These are phyloP conservation scores for Serranus cabrilla DNA, from an alignment of 2,797 vertebrate species.

Conservation along the genomic window DNA sequence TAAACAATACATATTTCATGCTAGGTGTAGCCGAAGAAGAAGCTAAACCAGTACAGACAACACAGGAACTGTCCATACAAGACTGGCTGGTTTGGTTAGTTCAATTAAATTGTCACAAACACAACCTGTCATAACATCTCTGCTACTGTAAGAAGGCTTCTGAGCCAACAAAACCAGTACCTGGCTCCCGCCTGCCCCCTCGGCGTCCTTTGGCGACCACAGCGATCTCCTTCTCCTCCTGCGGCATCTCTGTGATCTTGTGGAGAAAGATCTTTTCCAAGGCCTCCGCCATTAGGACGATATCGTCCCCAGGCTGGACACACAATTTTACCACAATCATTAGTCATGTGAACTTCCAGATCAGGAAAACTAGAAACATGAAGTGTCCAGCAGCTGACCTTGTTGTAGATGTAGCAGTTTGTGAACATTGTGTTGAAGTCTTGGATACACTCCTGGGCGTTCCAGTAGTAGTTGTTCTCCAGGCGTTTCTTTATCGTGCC, in stretches of 20 bases:
- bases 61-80: conserved; percentile 1
- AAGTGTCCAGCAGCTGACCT: conserved; percentile 80
- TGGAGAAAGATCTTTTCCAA: conserved; percentile 95
- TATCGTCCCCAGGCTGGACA: conserved; percentile 92
- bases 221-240: conserved; percentile 92
- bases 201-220: conserved; percentile 91
- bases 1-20: neutral
- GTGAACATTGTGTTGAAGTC: conserved; percentile 99
- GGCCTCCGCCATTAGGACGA: conserved; percentile 95
- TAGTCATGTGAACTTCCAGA: neutral
- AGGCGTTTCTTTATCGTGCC: conserved; percentile 94
- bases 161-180: conserved; percentile 62
- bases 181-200: conserved; percentile 88
- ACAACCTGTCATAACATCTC: neutral
- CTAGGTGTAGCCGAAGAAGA: neutral
- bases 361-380: neutral
- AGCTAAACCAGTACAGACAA: neutral
- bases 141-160: neutral
- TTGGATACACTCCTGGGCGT: conserved; percentile 96
- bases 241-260: conserved; percentile 94
- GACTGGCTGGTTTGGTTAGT: conserved; percentile 14
- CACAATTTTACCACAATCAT: conserved; percentile 19
- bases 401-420: conserved; percentile 98
- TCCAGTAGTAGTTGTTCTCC: conserved; percentile 95
- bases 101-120: conserved; percentile 6